phyloP scores from a whole-genome alignment of 1,140 invertebrate species.

The Neoseiulus cucumeris region DNA sequence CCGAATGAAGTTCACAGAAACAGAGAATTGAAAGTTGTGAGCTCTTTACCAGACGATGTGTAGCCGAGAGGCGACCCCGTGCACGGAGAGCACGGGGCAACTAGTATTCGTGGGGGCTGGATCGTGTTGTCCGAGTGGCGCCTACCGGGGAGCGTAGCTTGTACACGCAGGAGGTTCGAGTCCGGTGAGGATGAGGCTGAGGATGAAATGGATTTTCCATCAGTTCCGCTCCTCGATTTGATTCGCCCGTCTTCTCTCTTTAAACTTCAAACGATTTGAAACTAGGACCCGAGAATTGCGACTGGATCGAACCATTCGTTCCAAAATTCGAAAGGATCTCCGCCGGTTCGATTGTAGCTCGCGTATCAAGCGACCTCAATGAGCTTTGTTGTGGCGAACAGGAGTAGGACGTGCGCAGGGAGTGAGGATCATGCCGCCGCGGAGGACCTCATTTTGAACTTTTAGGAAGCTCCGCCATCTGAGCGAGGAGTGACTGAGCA shows the following conservation, averaged over 20 bases:
- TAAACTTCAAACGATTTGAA: background rate
- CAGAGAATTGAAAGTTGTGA: background rate
- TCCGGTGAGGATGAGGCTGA: conserved; percentile 52
- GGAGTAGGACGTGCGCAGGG: too few relatives aligned
- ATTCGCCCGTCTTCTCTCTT: background rate
- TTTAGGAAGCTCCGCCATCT: too few relatives aligned
- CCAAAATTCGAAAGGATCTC: too few relatives aligned
- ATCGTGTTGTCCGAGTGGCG: conserved; percentile 73
- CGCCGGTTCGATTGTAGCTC: too few relatives aligned
- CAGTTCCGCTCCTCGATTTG: background rate
- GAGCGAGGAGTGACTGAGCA: too few relatives aligned
- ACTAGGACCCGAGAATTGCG: too few relatives aligned
- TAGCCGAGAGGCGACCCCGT: conserved; percentile 10
- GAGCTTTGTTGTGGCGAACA: too few relatives aligned
- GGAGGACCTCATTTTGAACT: too few relatives aligned
- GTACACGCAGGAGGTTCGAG: conserved; percentile 62
- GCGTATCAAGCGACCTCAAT: too few relatives aligned
- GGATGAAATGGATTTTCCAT: conserved; percentile 18
- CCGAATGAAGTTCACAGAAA: background rate
- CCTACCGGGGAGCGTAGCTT: conserved; percentile 48
- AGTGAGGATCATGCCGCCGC: too few relatives aligned
- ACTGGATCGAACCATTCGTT: too few relatives aligned
- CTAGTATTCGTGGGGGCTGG: conserved; percentile 47
- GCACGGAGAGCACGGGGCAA: conserved; percentile 31
- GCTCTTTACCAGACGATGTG: background rate